Conservation (phyloP, 1,140 invertebrate species). For the Nautilus pompilius region DNA sequence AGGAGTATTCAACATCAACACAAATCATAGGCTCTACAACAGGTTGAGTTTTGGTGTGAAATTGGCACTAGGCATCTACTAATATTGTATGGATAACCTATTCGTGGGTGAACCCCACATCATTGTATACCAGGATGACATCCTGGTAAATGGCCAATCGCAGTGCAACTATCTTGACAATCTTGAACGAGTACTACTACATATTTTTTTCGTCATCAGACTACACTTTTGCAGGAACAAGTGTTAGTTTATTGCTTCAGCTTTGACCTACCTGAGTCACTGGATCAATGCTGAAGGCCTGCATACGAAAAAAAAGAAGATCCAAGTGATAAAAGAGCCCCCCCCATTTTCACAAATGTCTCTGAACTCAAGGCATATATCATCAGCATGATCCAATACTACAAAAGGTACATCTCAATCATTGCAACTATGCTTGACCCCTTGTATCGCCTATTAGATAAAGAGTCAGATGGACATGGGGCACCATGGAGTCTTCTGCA, state of each 20-base stretch:
- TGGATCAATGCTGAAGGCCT: slow-evolving; percentile 14
- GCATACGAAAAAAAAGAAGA: slow-evolving; percentile 14
- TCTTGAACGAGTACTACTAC: slow-evolving; percentile 16
- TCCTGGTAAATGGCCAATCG: slow-evolving; percentile 11
- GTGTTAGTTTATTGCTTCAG: slow-evolving; percentile 14
- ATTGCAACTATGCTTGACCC: slow-evolving; percentile 9
- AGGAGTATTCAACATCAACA: neutral
- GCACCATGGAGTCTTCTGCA: slow-evolving; percentile 9
- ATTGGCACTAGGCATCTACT: slow-evolving; percentile 57
- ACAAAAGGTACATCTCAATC: slow-evolving; percentile 19
- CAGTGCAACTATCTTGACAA: slow-evolving; percentile 12
- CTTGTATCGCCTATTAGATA: slow-evolving; percentile 17
- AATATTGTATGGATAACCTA: slow-evolving; percentile 21
- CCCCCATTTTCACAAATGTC: slow-evolving; percentile 11
- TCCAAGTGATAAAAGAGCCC: slow-evolving; percentile 22
- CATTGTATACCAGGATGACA: slow-evolving; percentile 12
- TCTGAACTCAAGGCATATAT: slow-evolving; percentile 16
- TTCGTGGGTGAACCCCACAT: neutral
- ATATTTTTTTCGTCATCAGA: slow-evolving; percentile 9
- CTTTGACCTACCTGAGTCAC: slow-evolving; percentile 17
- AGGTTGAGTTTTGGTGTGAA: slow-evolving; percentile 17
- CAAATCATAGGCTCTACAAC: neutral
- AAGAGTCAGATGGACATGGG: slow-evolving; percentile 14
- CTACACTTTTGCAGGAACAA: slow-evolving; percentile 11
- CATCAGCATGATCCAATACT: slow-evolving; percentile 21